A percentile compares a stretch with the other conserved stretches of the same genome.
These are phyloP conservation scores for Coturnix japonica DNA, from an alignment of 2,113 vertebrate genomes.

Conservation along the genomic window DNA sequence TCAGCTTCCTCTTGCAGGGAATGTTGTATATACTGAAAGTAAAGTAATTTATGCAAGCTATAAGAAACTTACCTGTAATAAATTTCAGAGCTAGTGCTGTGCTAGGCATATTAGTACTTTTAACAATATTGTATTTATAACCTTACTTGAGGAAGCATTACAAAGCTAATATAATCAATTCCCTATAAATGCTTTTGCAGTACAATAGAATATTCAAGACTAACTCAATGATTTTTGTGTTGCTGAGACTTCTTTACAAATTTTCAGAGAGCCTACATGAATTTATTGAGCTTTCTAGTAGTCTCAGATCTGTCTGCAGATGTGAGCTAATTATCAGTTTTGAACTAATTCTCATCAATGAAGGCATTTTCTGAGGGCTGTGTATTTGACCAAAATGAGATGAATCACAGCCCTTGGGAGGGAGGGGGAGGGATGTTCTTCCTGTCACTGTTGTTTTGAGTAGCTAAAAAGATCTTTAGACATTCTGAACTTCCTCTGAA, in stretches of 20 bases:
- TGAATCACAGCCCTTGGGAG: not conserved
- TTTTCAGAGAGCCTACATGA: not conserved
- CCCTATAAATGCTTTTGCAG: not conserved
- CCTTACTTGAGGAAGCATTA: not conserved
- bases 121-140: not conserved
- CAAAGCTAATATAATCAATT: not conserved
- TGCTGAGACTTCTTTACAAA: not conserved
- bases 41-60: not conserved
- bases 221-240: not conserved
- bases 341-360: not conserved
- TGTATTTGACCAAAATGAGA: not conserved
- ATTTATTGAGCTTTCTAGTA: not conserved
- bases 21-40: not conserved
- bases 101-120: not conserved
- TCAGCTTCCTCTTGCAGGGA: not conserved
- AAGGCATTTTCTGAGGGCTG: not conserved
- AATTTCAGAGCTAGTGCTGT: not conserved
- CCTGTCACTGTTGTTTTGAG: not conserved
- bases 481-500: not conserved
- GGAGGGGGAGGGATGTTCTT: no score
- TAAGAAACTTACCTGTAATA: not conserved
- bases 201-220: not conserved
- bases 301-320: not conserved
- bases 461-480: not conserved
- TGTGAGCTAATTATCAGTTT: not conserved